phyloP scores from a whole-genome alignment of 1,140 invertebrate genomes.

The Elysia chlorotica region DNA sequence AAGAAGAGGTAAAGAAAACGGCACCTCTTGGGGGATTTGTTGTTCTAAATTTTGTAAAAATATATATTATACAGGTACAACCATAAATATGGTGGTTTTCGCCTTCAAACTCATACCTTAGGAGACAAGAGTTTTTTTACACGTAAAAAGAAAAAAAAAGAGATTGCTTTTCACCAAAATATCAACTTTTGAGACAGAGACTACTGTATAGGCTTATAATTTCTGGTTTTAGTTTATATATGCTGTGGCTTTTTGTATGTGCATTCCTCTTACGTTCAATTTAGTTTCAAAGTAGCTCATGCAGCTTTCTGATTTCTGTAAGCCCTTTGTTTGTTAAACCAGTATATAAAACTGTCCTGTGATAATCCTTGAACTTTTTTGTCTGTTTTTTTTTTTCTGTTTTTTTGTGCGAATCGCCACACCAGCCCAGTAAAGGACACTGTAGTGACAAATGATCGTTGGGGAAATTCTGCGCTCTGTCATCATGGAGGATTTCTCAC shows the following conservation, averaged over 20 bases:
- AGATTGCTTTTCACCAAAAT: background rate
- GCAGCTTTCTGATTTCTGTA: background rate
- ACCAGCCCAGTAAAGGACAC: slow-evolving; percentile 86
- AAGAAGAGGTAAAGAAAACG: no score
- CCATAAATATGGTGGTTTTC: no score
- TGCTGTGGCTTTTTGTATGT: background rate
- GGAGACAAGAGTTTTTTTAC: no score
- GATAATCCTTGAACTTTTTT: background rate
- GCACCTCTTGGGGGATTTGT: no score
- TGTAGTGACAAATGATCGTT: slow-evolving; percentile 87
- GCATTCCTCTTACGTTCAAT: background rate
- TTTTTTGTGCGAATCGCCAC: no score
- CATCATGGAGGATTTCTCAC: slow-evolving; percentile 88
- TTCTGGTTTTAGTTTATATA: background rate
- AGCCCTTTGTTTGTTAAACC: background rate
- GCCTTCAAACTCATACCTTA: no score
- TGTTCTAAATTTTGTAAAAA: no score
- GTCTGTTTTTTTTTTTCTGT: background rate
- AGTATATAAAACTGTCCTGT: background rate
- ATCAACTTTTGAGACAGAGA: background rate
- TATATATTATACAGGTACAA: no score
- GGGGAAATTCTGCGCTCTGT: slow-evolving; percentile 79
- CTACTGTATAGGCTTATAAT: background rate
- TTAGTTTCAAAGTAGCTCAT: background rate
- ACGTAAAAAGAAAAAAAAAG: no score